Percentiles rank a stretch among this genome's conserved stretches.
phyloP scores from a whole-genome alignment of 1,140 invertebrate genomes.

The Apocrypta bakeri region DNA sequence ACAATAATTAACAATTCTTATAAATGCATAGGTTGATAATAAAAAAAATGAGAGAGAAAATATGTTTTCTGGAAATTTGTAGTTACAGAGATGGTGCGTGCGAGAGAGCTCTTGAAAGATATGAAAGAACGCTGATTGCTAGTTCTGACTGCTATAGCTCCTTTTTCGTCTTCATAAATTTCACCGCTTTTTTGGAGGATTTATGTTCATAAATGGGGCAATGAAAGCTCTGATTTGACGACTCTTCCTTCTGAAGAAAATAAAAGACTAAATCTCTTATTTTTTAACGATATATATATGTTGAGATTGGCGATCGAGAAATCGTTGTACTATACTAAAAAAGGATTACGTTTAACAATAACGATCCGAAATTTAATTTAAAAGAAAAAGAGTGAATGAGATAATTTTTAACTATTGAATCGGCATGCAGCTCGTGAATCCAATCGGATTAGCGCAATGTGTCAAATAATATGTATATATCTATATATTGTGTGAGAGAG shows the following conservation, averaged over 20 bases:
- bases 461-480: not conserved
- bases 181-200: not conserved
- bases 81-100: slow-evolving; percentile 17
- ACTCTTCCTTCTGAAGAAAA: not conserved
- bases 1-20: too few species aligned
- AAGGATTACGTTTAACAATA: not conserved
- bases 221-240: slow-evolving; percentile 10
- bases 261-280: not conserved
- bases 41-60: not conserved
- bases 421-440: slow-evolving; percentile 31
- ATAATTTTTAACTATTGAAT: too few species aligned
- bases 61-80: slow-evolving; percentile 30
- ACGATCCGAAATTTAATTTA: not conserved
- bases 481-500: too few species aligned
- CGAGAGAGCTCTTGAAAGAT: not conserved
- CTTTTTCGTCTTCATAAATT: slow-evolving; percentile 38
- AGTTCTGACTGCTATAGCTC: not conserved
- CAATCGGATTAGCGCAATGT: slow-evolving; percentile 34
- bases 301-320: not conserved
- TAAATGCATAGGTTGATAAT: too few species aligned
- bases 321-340: too few species aligned
- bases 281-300: not conserved
- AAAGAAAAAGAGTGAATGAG: not conserved
- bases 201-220: not conserved
- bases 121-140: slow-evolving; percentile 36